These are phyloP conservation scores for Crocodylus rhombifer DNA, from an alignment of 2,797 vertebrate genomes.

Conservation along the genomic window DNA sequence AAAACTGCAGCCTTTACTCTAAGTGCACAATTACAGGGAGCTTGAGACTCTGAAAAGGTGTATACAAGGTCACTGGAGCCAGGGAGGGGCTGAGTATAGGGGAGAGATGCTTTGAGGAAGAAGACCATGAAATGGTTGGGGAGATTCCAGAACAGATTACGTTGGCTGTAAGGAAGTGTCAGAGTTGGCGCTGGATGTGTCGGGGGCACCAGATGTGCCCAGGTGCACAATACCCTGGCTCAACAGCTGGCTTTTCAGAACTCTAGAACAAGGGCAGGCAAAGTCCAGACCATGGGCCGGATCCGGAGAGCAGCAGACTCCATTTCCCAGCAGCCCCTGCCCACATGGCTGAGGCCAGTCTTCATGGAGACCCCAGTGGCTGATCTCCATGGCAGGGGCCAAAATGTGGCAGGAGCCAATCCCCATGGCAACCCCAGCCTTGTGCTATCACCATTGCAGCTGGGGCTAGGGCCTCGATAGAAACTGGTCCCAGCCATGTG, in stretches of 20 bases:
- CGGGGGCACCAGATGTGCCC: fast-evolving
- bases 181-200: fast-evolving
- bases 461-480: too few relatives aligned
- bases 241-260: fast-evolving
- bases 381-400: too few relatives aligned
- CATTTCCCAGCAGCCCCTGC: too few relatives aligned
- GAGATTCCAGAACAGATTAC: fast-evolving
- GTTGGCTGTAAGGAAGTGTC: not conserved
- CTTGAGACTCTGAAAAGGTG: fast-evolving
- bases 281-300: not conserved
- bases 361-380: too few relatives aligned
- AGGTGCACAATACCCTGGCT: not conserved
- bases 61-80: not conserved
- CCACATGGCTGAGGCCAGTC: too few relatives aligned
- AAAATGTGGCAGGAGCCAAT: too few relatives aligned
- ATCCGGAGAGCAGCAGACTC: fast-evolving
- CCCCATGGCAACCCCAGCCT: too few relatives aligned
- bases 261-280: fast-evolving
- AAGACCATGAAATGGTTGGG: not conserved
- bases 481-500: too few relatives aligned
- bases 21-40: not conserved
- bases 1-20: not conserved
- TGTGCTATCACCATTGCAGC: not conserved
- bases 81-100: not conserved
- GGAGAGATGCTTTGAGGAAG: not conserved